Base-by-base conservation (phyloP, 1,140 invertebrate species). In the Zaprionus tsacasi region DNA sequence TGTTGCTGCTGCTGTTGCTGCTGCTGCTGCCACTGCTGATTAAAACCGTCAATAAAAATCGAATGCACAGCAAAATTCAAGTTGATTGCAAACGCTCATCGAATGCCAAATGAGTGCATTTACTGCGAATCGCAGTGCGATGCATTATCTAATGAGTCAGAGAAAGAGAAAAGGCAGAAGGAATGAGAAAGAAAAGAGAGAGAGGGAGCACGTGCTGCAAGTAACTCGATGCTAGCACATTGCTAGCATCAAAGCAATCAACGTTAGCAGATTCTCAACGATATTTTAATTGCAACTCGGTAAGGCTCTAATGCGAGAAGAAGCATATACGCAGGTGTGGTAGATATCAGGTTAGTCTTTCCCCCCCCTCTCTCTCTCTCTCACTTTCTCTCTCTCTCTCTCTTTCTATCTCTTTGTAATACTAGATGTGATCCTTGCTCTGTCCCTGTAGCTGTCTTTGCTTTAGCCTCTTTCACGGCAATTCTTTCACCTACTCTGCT, bases 11-110 rank as follows among this genome's bases (percentile, higher is more conserved):
- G 38, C 48, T 36, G 43, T 11, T 30, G 30, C 36, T 27, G 48
- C 30, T 27, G 48, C 60, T 67, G 58, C 68, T 76, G 77, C 76
- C 59, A 75, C 78, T 85, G 68, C 86, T 89, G 85, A 89, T 89
- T 89, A 89, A 89, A 89, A 89, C 89, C 81, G 79, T 89, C 85
- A 79, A 89, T 89, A 89, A 89, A 87, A 88, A 89, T 85, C 74
- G 78, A 73, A 69, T 69, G 74, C 86, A 71, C 83, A 72, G 81
- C 80, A 72, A 73, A 88, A 89, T 83, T 88, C 74, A 66, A 81
- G 80, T 77, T 89, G 85, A 81, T 89, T 81, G 80, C 78, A 82
- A 88, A 78, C 66, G 83, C 63, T 67, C 72, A 66, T 78, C 75
- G 83, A 74, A 88, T 88, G 85, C 70, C 74, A 83, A 88, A 88